Evolutionary conservation across 2,113 vertebrate species (phyloP).

Genomic region (Kryptolebias marmoratus): DNA sequence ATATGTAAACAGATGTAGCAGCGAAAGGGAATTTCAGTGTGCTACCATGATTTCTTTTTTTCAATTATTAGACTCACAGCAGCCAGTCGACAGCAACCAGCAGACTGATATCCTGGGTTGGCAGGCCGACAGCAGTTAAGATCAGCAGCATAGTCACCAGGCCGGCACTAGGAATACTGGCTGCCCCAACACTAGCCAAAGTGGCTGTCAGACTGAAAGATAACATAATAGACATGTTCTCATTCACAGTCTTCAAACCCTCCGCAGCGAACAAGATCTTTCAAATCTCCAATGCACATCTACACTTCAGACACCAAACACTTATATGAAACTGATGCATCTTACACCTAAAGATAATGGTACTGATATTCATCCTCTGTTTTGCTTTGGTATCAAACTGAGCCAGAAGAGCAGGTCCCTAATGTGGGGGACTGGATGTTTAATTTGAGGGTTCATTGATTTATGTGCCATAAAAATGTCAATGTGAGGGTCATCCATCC

Average conservation of each 20-base stretch:
- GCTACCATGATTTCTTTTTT: neutral
- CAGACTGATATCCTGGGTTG: slow-evolving; percentile 97
- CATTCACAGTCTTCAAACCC: slow-evolving; percentile 1
- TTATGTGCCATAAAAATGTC: slow-evolving; percentile 47
- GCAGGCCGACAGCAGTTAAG: slow-evolving; percentile 95
- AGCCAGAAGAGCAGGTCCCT: slow-evolving; percentile 25
- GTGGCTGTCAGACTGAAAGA: slow-evolving; percentile 92
- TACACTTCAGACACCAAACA: neutral
- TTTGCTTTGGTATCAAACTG: slow-evolving; percentile 24
- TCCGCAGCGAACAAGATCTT: neutral
- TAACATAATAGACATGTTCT: slow-evolving; percentile 19
- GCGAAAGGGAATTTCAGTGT: neutral
- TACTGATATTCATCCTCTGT: neutral
- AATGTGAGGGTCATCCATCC: slow-evolving; percentile 24
- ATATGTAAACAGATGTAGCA: rapidly evolving
- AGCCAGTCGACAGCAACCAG: slow-evolving; percentile 99
- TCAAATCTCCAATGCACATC: neutral
- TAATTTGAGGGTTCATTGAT: slow-evolving; percentile 35
- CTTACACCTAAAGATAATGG: slow-evolving; percentile 6
- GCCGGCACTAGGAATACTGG: slow-evolving; percentile 97
- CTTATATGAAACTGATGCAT: neutral
- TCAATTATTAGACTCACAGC: slow-evolving; percentile 86
- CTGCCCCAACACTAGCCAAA: slow-evolving; percentile 94
- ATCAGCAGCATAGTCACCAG: slow-evolving; percentile 98
- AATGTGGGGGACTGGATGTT: slow-evolving; percentile 5